Percentiles rank a stretch among this genome's conserved stretches.
Conservation (phyloP, 2,888 invertebrate genomes). For the Lepidochrysops patricia region DNA sequence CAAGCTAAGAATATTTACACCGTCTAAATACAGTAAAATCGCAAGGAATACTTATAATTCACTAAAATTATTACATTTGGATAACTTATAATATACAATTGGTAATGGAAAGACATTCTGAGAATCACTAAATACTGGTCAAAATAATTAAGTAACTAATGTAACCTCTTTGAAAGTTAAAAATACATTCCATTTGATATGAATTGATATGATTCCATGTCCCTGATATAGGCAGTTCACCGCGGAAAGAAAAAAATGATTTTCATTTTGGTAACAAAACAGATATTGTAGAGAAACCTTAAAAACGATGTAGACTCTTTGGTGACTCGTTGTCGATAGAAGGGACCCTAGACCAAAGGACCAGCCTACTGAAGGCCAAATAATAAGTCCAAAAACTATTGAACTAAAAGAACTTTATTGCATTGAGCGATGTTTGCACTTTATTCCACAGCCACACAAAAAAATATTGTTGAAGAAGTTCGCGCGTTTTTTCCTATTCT, state of each 20-base stretch:
- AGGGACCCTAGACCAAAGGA: background rate
- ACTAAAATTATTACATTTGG: slow-evolving; percentile 51
- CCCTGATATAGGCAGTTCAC: background rate
- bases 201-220: background rate
- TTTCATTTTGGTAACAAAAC: background rate
- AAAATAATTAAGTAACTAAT: background rate
- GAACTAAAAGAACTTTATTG: background rate
- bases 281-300: background rate
- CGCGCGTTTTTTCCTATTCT: no score
- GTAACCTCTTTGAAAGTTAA: background rate
- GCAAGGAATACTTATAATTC: slow-evolving; percentile 45
- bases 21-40: slow-evolving; percentile 26
- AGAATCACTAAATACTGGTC: slow-evolving; percentile 4
- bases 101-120: slow-evolving; percentile 65
- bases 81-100: slow-evolving; percentile 56
- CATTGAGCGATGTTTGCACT: background rate
- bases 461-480: no score
- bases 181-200: background rate
- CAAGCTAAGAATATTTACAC: slow-evolving; percentile 35
- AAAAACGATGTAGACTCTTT: background rate
- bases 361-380: background rate
- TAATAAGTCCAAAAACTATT: background rate
- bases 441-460: background rate
- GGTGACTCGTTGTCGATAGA: background rate
- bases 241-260: background rate